Evolutionary conservation across 2,888 invertebrate genomes (phyloP).

Genomic region (Caradrina kadenii): DNA sequence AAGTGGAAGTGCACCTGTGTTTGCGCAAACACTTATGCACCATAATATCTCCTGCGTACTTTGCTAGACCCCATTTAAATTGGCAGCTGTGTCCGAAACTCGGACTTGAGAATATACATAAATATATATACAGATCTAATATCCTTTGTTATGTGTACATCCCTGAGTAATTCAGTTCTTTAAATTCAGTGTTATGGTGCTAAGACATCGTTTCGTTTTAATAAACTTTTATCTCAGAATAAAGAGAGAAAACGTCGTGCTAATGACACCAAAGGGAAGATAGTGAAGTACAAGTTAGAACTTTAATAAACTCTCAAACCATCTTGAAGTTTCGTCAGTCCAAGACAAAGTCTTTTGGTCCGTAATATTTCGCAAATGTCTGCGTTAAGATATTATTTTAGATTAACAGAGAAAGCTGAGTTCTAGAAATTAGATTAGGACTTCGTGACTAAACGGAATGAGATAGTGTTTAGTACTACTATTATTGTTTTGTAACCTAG

Average conservation of each 20-base stretch:
- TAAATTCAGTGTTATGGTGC: not conserved
- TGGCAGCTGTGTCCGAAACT: no score
- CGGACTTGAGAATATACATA: no score
- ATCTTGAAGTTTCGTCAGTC: conserved; percentile 22
- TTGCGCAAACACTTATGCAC: no score
- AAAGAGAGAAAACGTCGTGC: conserved; percentile 26
- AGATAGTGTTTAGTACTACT: conserved; percentile 34
- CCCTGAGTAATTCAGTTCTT: not conserved
- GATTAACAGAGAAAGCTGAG: conserved; percentile 47
- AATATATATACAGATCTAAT: no score
- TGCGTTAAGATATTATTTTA: conserved; percentile 39
- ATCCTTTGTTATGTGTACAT: not conserved
- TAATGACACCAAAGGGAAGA: conserved; percentile 35
- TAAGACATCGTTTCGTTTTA: not conserved
- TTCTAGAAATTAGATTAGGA: conserved; percentile 52
- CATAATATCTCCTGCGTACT: no score
- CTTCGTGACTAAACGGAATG: conserved; percentile 51
- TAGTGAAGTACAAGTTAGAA: conserved; percentile 13
- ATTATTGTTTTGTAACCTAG: conserved; percentile 38
- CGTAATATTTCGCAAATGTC: conserved; percentile 47
- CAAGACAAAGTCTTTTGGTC: conserved; percentile 7
- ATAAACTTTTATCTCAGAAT: conserved; percentile 24
- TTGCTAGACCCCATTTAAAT: no score
- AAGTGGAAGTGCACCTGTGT: no score
- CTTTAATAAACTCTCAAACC: conserved; percentile 37